These are phyloP conservation scores for Columba janthina DNA, from an alignment of 2,113 vertebrate species.

Conservation along the genomic window DNA sequence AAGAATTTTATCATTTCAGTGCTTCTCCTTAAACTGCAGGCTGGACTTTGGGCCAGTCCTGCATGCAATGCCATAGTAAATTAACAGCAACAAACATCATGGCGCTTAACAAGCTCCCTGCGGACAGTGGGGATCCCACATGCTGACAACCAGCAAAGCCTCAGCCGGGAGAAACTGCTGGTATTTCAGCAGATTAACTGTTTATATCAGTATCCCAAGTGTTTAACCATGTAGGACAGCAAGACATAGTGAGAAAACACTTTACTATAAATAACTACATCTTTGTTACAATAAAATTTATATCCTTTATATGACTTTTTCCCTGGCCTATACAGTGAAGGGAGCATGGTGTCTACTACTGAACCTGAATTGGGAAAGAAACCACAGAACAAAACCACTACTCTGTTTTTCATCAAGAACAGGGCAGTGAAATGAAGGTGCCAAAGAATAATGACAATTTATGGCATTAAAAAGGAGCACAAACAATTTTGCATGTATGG, in stretches of 20 bases:
- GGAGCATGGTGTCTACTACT: background rate
- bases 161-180: background rate
- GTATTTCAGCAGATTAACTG: background rate
- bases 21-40: background rate
- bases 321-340: background rate
- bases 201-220: background rate
- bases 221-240: background rate
- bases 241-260: background rate
- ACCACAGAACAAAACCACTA: background rate
- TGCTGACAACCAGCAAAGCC: background rate
- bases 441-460: background rate
- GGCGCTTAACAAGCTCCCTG: constrained; percentile 24
- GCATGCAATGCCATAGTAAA: background rate
- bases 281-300: background rate
- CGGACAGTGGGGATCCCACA: background rate
- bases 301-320: background rate
- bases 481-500: background rate
- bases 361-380: background rate
- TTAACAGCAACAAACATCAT: constrained; percentile 6
- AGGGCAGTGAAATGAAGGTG: background rate
- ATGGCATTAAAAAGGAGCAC: constrained; percentile 14
- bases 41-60: background rate
- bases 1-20: background rate
- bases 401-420: background rate
- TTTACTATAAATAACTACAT: background rate